Percentiles rank a stretch among this genome's conserved stretches.
Evolutionary conservation across 2,797 vertebrate genomes (phyloP).

Genomic region (Sebastes jordani): DNA sequence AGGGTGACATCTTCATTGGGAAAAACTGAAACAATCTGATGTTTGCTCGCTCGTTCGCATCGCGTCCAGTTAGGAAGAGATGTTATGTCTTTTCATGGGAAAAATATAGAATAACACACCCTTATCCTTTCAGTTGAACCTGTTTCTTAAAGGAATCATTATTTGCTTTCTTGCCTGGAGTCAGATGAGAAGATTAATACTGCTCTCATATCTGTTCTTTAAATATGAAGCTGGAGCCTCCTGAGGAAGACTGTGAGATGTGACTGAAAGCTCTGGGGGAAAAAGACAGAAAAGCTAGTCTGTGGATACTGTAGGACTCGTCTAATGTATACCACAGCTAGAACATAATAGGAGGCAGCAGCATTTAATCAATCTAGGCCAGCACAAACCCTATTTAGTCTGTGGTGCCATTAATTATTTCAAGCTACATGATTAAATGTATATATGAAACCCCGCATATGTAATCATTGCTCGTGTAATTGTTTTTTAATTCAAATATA

Average conservation of each 20-base stretch:
- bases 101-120: not conserved
- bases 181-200: not conserved
- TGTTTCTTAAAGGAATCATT: too few species aligned
- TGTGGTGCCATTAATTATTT: not conserved
- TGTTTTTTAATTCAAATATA: not conserved
- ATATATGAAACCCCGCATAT: not conserved
- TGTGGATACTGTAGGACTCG: not conserved
- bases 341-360: not conserved
- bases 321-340: not conserved
- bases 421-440: not conserved
- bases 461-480: not conserved
- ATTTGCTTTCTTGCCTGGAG: too few species aligned
- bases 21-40: too few species aligned
- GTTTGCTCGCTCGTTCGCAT: fast-evolving
- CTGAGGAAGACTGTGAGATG: not conserved
- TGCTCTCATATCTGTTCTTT: not conserved
- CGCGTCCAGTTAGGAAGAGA: too few species aligned
- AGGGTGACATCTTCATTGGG: too few species aligned
- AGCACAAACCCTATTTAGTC: not conserved
- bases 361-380: not conserved
- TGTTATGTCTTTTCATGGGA: not conserved
- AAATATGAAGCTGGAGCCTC: too few species aligned
- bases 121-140: too few species aligned
- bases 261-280: not conserved
- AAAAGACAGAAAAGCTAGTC: not conserved